Base-by-base conservation (phyloP, 1,140 invertebrate species). In the Ladona fulva region DNA sequence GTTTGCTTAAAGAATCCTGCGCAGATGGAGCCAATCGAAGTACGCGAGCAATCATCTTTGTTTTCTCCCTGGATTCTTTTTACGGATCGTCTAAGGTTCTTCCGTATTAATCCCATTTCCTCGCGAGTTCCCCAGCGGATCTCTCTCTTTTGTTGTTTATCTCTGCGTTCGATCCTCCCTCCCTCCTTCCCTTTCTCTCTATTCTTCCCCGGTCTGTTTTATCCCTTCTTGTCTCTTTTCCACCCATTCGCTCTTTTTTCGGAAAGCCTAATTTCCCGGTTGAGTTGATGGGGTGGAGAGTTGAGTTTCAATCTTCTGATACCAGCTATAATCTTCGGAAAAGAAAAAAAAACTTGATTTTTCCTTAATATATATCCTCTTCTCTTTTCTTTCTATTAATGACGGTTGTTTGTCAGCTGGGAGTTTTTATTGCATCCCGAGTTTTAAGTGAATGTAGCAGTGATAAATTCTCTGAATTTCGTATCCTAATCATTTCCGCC, bases 161-260 rank as follows among this genome's bases (percentile, higher is more conserved):
- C 85, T 84, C 85, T 83, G 85, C 85, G 84, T 82, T 84, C 82
- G 84, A 83, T 85, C 82, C 83, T 83, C 83, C 84, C 81, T 83
- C 83, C 83, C 85, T 86, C 84, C 83, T 85, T 86, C 85, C 85
- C 83, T 84, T 80, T 78, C 79, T 74, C 79, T 77, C 24, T 76
- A 42, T 29, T 76, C 80, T 78, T 80, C 81, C 74, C 77, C 77
- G 78, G 76, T 80, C 29, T 25, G 16, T 22, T 19, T 42, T 52
- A 42, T 77, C 77, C 74, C 59, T 74, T 12, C 74, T 66, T 77
- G 74, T 16, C 24, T 52, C 76, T 44, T 24, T 77, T 24, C 24
- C 37, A 78, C 77, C 42, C 78, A 42, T 44, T 59, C 52, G 74
- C 25, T 76, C 76, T 74, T 77, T 3, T 44, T 16, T 16, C 14